These are phyloP conservation scores for Dioctria rufipes DNA, from an alignment of 2,888 invertebrate genomes.

Conservation along the genomic window DNA sequence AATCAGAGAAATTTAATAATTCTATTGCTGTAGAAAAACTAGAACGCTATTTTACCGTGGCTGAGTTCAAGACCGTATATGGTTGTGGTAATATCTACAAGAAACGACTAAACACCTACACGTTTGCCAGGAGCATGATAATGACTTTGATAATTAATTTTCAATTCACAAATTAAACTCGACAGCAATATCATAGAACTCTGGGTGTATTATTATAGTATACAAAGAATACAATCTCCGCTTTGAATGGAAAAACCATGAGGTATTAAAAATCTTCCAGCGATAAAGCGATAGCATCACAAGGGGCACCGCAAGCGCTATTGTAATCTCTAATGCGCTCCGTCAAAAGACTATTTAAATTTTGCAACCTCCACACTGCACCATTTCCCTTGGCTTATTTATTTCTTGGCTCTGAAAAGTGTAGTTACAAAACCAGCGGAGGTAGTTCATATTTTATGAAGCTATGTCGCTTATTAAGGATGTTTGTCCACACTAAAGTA, in stretches of 20 bases:
- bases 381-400: conserved; percentile 4
- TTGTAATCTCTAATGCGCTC: conserved; percentile 8
- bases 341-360: conserved; percentile 19
- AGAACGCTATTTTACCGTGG: too few relatives aligned
- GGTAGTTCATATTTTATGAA: conserved; percentile 56
- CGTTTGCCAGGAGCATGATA: too few relatives aligned
- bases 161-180: too few relatives aligned
- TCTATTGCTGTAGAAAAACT: too few relatives aligned
- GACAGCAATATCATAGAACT: too few relatives aligned
- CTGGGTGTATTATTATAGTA: too few relatives aligned
- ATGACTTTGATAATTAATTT: too few relatives aligned
- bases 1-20: too few relatives aligned
- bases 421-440: neutral
- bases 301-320: neutral
- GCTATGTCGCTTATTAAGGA: conserved; percentile 56
- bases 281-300: neutral
- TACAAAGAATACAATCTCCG: too few relatives aligned
- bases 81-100: too few relatives aligned
- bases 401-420: neutral
- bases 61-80: too few relatives aligned
- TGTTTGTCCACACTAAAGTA: conserved; percentile 59
- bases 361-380: conserved; percentile 11
- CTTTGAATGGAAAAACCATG: neutral
- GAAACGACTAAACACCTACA: too few relatives aligned
- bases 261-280: neutral